These are phyloP conservation scores for Apeltes quadracus DNA, from an alignment of 2,113 vertebrate genomes.

Conservation along the genomic window DNA sequence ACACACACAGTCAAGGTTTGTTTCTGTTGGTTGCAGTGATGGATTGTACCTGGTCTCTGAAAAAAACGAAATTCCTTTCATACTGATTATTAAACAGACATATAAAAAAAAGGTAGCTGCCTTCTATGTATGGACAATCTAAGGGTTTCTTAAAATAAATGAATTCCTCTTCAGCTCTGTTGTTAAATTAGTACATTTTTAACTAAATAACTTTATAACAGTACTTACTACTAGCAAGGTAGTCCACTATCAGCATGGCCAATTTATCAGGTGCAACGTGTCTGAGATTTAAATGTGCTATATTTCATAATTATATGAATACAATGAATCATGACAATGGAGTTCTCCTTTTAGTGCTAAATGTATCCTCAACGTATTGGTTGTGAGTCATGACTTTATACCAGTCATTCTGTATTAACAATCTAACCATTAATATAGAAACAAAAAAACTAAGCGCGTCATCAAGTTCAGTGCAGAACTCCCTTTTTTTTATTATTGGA, in stretches of 20 bases:
- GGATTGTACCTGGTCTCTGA: conserved; percentile 16
- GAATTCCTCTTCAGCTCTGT: neutral
- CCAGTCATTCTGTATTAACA: neutral
- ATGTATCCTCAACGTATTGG: too few species aligned
- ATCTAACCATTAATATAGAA: neutral
- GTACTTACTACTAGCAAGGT: neutral
- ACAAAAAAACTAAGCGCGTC: neutral
- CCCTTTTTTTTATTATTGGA: neutral
- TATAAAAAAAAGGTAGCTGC: neutral
- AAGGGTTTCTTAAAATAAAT: neutral
- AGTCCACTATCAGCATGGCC: neutral
- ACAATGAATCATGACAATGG: neutral
- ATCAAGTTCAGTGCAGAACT: neutral
- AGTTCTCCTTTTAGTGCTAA: neutral
- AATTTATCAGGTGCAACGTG: neutral
- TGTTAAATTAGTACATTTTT: neutral
- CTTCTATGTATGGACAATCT: neutral
- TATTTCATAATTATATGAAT: neutral
- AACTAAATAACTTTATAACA: neutral
- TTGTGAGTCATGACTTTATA: too few species aligned
- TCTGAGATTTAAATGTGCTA: neutral
- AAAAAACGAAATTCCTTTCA: neutral
- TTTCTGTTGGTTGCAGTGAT: conserved; percentile 21
- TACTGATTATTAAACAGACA: neutral
- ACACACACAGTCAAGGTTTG: conserved; percentile 5